These are phyloP conservation scores for Periphyllus acericola DNA, from an alignment of 2,888 invertebrate genomes.

Conservation along the genomic window DNA sequence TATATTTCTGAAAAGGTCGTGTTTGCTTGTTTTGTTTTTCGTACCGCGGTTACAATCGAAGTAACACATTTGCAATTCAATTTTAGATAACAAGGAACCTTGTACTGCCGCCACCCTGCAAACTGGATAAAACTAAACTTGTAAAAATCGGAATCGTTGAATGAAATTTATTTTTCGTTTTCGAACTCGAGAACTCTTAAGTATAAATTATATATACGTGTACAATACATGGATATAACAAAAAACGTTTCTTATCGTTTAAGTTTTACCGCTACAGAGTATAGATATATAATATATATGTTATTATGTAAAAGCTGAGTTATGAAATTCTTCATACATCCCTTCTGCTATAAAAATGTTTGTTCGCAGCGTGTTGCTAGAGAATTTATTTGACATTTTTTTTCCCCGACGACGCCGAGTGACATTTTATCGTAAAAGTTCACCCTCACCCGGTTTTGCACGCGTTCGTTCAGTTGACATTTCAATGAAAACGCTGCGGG, in stretches of 20 bases:
- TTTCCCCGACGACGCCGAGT: neutral
- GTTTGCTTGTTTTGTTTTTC: too few species aligned
- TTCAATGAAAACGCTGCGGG: conserved; percentile 10
- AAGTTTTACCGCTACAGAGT: neutral
- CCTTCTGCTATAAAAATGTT: neutral
- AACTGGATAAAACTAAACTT: neutral
- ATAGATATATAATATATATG: neutral
- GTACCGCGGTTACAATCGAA: too few species aligned
- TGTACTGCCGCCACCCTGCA: neutral
- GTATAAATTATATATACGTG: neutral
- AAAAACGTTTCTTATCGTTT: neutral
- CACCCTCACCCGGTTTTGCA: neutral
- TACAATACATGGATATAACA: neutral
- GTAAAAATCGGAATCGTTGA: neutral
- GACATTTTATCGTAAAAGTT: conserved; percentile 33
- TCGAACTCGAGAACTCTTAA: neutral
- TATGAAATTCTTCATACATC: neutral
- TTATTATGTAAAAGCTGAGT: neutral
- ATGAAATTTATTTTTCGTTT: neutral
- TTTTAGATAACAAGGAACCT: too few species aligned
- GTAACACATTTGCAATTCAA: too few species aligned
- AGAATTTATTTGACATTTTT: conserved; percentile 19
- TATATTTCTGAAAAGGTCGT: too few species aligned
- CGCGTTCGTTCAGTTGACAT: conserved; percentile 20
- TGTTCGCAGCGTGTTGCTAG: neutral